Evolutionary conservation across 2,797 vertebrate genomes (phyloP), one percentile per base, ranked within the genome.

Genomic region (Denticeps clupeoides): DNA sequence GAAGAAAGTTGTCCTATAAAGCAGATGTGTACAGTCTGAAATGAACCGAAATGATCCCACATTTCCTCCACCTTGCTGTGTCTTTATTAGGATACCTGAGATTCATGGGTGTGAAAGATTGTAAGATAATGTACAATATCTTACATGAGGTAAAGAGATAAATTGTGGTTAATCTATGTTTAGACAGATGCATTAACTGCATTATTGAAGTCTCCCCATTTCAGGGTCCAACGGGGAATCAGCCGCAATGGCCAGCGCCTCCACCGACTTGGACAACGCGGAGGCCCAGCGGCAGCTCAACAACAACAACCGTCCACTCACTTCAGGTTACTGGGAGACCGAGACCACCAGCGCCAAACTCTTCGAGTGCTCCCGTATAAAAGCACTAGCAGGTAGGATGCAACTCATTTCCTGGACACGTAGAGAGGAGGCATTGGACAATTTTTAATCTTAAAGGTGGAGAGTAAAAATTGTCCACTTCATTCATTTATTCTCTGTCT

Each of bases 311-410:
- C 79, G 85, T 43, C 87, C 86, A 58, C 78, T 84, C 48, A 67
- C 75, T 3, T 88, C 89, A 1, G 79, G 76, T 28, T 82, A 80
- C 51, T 87, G 88, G 87, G 87, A 89, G 48, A 83, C 82, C 0
- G 73, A 87, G 60, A 74, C 77, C 0, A 85, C 85, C 26, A 88
- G 87, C 0, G 79, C 88, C 64, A 92, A 91, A 6, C 83, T 93
- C 55, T 94, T 94, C 1, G 91, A 94, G 64, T 92, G 89, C 50
- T 94, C 91, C 16, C 78, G 91, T 57, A 94, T 94, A 68, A 91
- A 89, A 68, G 90, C 91, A 4, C 70, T 94, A 53, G 90, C 90
- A 74, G 89, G 89, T 92, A 31, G 2, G 38, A 53, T 57, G 56
- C 52, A 12, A 19, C 11, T 33, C 16, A 42, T 6, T 13, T 22